Conservation (phyloP, 2,888 invertebrate genomes). For the Seira ritae region DNA sequence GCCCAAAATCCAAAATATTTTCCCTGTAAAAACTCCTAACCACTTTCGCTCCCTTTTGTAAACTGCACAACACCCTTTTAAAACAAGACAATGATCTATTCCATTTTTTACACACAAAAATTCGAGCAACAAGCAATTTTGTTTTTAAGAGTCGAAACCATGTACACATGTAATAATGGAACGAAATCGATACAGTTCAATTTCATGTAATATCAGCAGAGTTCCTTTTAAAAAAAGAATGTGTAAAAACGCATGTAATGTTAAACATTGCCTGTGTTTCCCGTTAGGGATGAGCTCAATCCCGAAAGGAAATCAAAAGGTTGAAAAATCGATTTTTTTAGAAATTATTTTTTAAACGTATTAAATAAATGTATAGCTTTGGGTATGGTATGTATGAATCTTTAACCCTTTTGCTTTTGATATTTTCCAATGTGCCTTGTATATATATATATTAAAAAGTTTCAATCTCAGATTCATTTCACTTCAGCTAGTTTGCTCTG, state of each 20-base stretch:
- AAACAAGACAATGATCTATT: conserved; percentile 14
- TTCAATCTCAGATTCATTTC: background rate
- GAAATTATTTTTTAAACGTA: background rate
- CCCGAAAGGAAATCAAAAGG: background rate
- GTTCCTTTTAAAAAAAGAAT: background rate
- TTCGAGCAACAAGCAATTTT: background rate
- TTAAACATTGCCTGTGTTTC: background rate
- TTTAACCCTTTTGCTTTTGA: background rate
- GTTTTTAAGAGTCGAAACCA: background rate
- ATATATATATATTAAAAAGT: too few relatives aligned
- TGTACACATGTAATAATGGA: background rate
- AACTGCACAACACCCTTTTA: background rate
- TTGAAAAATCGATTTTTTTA: conserved; percentile 10
- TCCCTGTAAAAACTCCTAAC: background rate
- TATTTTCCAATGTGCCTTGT: background rate
- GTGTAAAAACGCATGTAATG: background rate
- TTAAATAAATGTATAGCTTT: background rate
- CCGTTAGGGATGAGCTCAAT: background rate
- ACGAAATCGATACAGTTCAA: conserved; percentile 5
- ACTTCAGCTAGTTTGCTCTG: background rate
- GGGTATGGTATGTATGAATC: background rate
- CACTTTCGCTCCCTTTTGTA: background rate
- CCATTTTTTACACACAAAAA: background rate
- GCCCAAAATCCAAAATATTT: conserved; percentile 1
- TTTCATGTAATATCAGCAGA: background rate